Base-by-base conservation (phyloP, 1,140 invertebrate species). In the Cylas formicarius region DNA sequence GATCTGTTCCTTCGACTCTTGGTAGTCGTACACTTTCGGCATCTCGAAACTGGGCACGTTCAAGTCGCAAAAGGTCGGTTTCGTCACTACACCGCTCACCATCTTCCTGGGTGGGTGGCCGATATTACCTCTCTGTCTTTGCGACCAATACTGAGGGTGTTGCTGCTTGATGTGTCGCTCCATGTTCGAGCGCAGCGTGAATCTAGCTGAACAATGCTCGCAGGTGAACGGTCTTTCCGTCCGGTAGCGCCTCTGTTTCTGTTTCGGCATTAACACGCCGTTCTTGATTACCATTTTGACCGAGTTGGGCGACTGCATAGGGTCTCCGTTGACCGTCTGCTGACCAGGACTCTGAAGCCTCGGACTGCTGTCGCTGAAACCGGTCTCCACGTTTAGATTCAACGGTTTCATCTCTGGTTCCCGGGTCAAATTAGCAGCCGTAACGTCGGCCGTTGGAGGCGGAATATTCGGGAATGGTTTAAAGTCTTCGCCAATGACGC, bases 101-200 rank as follows among this genome's bases (percentile, higher is more conserved):
- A 42, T 68, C 55, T 74, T 67, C 8, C 73, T 66, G 24, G 70
- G 56, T 2, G 69, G 69, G 8, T 69, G 72, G 11, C 69, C 66
- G 14, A 62, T 69, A 28, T 57, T 72, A 63, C 48, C 72, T 44
- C 79, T 69, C 48, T 85, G 82, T 29, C 84, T 68, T 41, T 86
- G 82, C 32, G 80, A 84, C 84, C 88, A 92, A 51, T 77, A 80
- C 35, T 90, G 83, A 0, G 89, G 89, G 71, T 94, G 90, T 55
- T 93, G 90, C 54, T 92, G 88, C 61, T 94, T 94, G 0, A 93
- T 85, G 48, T 95, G 90, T 1, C 90, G 69, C 64, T 94, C 90
- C 88, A 93, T 93, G 57, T 93, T 93, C 5, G 88, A 91, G 5
- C 89, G 74, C 0, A 94, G 64, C 0, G 90, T 93, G 57, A 95